Percentiles rank a stretch among this genome's conserved stretches.
Conservation (phyloP, 2,888 invertebrate species). For the Cryptocheilus praepositus region DNA sequence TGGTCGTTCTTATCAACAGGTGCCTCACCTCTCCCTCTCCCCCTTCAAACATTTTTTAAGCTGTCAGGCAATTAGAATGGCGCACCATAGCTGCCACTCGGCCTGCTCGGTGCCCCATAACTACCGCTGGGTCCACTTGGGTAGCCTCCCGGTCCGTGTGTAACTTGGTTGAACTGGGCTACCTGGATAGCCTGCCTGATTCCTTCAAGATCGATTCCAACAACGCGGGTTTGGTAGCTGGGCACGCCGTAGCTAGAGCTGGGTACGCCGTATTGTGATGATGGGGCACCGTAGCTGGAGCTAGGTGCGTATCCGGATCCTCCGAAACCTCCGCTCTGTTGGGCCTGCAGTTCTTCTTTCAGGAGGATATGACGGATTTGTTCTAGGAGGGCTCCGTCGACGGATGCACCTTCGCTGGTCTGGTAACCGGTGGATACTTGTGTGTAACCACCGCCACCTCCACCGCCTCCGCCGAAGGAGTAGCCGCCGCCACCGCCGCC, state of each 20-base stretch:
- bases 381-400: constrained; percentile 87
- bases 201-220: constrained; percentile 90
- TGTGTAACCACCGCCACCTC: constrained; percentile 85
- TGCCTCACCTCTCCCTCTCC: constrained; percentile 35
- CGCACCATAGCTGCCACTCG: constrained; percentile 84
- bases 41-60: constrained; percentile 27
- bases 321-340: constrained; percentile 77
- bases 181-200: constrained; percentile 92
- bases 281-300: constrained; percentile 75
- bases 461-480: constrained; percentile 73
- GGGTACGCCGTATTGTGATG: constrained; percentile 77
- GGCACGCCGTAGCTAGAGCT: constrained; percentile 82
- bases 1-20: constrained; percentile 43
- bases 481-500: constrained; percentile 73
- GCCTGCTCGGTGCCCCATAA: constrained; percentile 77
- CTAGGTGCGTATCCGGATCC: constrained; percentile 73
- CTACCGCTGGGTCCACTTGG: constrained; percentile 71
- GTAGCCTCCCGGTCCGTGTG: constrained; percentile 76
- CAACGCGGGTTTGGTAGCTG: constrained; percentile 80
- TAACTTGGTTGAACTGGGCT: constrained; percentile 86
- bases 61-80: constrained; percentile 75
- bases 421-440: constrained; percentile 87
- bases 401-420: constrained; percentile 88
- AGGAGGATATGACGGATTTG: constrained; percentile 90
- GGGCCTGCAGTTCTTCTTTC: constrained; percentile 84